phyloP scores from a whole-genome alignment of 2,888 invertebrate genomes.

The Caenorhabditis angaria region DNA sequence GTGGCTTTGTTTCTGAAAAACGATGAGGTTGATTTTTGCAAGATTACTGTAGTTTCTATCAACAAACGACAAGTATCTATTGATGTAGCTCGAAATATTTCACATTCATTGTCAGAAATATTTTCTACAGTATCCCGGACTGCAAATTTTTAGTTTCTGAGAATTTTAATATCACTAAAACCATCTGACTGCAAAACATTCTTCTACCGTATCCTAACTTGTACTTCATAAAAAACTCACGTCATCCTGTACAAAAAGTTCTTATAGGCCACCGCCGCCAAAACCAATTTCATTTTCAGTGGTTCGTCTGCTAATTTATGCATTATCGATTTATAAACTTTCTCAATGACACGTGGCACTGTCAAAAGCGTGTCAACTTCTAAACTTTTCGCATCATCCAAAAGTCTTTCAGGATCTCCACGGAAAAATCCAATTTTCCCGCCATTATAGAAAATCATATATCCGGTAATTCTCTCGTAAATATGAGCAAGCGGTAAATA shows the following conservation, averaged over 20 bases:
- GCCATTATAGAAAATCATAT: not conserved
- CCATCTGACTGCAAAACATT: no score
- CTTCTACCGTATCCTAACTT: not conserved
- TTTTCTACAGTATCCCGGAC: no score
- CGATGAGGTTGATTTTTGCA: no score
- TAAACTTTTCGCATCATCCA: constrained; percentile 35
- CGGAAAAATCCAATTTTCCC: constrained; percentile 37
- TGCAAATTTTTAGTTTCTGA: no score
- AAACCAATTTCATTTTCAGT: constrained; percentile 24
- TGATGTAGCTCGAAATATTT: no score
- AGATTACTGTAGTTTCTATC: no score
- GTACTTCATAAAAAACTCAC: constrained; percentile 6
- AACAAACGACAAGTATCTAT: no score
- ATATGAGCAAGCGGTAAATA: constrained; percentile 44
- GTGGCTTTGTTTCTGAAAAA: constrained; percentile 33
- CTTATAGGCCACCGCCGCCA: constrained; percentile 32
- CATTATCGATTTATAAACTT: constrained; percentile 32
- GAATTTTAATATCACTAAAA: no score
- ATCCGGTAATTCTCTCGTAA: constrained; percentile 15
- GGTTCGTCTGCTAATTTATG: constrained; percentile 23
- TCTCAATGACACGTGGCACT: constrained; percentile 42
- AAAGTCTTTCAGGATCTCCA: constrained; percentile 25
- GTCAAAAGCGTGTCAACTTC: constrained; percentile 23
- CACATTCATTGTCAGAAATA: no score
- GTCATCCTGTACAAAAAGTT: constrained; percentile 24